phyloP scores from a whole-genome alignment of 2,888 invertebrate genomes.

The Synanthedon andrenaeformis region DNA sequence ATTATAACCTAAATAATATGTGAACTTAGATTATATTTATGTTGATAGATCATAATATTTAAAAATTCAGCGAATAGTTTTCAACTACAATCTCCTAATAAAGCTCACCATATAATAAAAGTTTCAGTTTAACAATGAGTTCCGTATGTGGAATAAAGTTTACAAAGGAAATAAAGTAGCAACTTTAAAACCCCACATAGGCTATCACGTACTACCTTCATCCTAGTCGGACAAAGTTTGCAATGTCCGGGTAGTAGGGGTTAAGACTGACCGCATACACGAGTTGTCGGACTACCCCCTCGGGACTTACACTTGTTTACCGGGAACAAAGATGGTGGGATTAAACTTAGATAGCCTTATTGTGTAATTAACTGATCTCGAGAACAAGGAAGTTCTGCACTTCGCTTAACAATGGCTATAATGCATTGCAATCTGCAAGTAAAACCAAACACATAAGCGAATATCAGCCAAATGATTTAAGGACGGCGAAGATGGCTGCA shows the following conservation, averaged over 20 bases:
- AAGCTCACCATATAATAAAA: background rate
- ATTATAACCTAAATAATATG: too few species aligned
- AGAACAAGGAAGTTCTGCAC: background rate
- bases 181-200: background rate
- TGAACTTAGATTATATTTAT: too few species aligned
- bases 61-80: too few species aligned
- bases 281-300: background rate
- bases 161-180: background rate
- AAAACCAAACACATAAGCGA: too few species aligned
- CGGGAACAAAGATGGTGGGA: slow-evolving; percentile 16
- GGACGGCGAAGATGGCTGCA: too few species aligned
- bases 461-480: too few species aligned
- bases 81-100: too few species aligned
- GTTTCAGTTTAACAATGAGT: background rate
- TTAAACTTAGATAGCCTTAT: slow-evolving; percentile 19
- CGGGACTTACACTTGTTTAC: slow-evolving; percentile 16
- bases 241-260: background rate
- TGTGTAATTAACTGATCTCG: slow-evolving; percentile 23
- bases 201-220: background rate
- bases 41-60: too few species aligned
- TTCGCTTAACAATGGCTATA: too few species aligned
- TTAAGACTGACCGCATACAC: background rate
- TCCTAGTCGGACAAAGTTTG: background rate
- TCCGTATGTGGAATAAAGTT: slow-evolving; percentile 1
- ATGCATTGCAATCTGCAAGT: too few species aligned